phyloP scores from a whole-genome alignment of 2,888 invertebrate species.

The Drosophila diplacantha region DNA sequence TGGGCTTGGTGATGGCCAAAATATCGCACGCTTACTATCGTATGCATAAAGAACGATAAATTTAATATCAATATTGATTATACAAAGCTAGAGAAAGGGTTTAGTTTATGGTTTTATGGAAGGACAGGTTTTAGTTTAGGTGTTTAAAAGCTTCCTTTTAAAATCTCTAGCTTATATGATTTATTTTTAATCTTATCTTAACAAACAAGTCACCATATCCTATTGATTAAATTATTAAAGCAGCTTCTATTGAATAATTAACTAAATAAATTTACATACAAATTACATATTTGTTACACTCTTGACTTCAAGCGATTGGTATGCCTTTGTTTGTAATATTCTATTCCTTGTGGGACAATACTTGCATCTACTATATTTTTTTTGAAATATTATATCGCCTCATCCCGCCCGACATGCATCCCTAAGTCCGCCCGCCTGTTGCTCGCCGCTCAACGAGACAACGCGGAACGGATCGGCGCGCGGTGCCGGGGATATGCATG shows the following conservation, averaged over 20 bases:
- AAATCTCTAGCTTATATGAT: neutral
- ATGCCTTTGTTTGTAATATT: too few relatives aligned
- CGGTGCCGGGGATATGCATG: slow-evolving; percentile 61
- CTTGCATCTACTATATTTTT: neutral
- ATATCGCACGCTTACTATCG: slow-evolving; percentile 1
- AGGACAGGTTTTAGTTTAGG: too few relatives aligned
- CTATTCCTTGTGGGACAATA: neutral
- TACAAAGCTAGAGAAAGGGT: neutral
- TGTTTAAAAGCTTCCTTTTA: too few relatives aligned
- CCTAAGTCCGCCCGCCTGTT: neutral
- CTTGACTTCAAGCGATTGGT: neutral
- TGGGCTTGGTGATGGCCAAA: slow-evolving; percentile 2
- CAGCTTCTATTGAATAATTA: neutral
- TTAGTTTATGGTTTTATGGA: neutral
- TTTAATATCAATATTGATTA: neutral
- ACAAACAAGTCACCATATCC: too few relatives aligned
- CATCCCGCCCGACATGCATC: neutral
- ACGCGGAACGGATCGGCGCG: slow-evolving; percentile 3
- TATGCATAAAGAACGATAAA: neutral
- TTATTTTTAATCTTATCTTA: too few relatives aligned
- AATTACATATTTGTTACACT: too few relatives aligned
- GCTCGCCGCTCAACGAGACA: neutral
- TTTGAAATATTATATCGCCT: neutral
- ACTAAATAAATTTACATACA: neutral
- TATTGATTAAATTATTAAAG: neutral